phyloP scores from a whole-genome alignment of 2,888 invertebrate genomes.

The Smittia sp. region DNA sequence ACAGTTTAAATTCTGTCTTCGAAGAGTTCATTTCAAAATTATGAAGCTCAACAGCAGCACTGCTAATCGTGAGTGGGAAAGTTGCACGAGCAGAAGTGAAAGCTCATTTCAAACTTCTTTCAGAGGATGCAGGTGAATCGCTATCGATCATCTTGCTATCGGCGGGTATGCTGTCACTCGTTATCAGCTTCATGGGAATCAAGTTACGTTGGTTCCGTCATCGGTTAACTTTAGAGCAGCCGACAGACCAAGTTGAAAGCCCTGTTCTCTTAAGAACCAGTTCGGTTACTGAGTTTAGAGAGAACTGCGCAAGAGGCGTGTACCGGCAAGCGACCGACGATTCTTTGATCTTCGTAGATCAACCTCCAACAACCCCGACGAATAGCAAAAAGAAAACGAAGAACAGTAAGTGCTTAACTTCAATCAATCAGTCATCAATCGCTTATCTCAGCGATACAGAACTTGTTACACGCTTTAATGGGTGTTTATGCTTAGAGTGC shows the following conservation, averaged over 20 bases:
- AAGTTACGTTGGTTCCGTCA: conserved; percentile 14
- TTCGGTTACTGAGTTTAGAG: not conserved
- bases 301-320: conserved; percentile 10
- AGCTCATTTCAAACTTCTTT: not conserved
- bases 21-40: not conserved
- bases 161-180: not conserved
- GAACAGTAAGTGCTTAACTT: not conserved
- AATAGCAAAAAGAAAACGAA: not conserved
- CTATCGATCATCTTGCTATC: conserved; percentile 9
- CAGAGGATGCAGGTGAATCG: not conserved
- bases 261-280: not conserved
- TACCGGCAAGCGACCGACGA: not conserved
- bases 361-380: not conserved
- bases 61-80: not conserved
- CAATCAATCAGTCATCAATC: not conserved
- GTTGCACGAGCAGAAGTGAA: too few relatives aligned
- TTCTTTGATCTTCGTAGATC: not conserved
- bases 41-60: not conserved
- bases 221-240: conserved; percentile 13
- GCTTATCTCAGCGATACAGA: not conserved
- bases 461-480: not conserved
- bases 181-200: conserved; percentile 8
- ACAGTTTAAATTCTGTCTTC: not conserved
- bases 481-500: conserved; percentile 3
- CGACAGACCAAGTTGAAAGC: not conserved